Evolutionary conservation across 2,888 invertebrate species (phyloP).

Genomic region (Agonum fuliginosum): DNA sequence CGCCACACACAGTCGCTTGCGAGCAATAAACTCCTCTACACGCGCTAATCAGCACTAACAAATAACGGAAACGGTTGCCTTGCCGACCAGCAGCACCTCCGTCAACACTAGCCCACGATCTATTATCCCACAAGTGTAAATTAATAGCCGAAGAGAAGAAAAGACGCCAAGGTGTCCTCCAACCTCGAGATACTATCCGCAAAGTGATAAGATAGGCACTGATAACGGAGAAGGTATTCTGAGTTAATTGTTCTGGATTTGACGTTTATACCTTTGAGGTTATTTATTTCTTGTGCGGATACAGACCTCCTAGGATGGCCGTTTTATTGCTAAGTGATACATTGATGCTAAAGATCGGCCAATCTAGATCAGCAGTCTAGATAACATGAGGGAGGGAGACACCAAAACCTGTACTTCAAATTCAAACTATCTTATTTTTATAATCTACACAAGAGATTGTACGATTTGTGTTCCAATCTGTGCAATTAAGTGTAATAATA

Average conservation of each 20-base stretch:
- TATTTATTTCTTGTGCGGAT: slow-evolving; percentile 10
- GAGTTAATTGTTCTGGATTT: slow-evolving; percentile 27
- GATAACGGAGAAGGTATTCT: slow-evolving; percentile 8
- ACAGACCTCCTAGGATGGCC: slow-evolving; percentile 23
- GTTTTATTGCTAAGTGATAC: no score
- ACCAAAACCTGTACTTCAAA: no score
- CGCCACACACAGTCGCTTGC: slow-evolving; percentile 22
- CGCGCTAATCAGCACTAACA: slow-evolving; percentile 47
- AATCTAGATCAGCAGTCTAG: no score
- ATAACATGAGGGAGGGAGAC: no score
- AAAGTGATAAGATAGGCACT: background rate
- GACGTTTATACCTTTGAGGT: slow-evolving; percentile 18
- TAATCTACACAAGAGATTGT: no score
- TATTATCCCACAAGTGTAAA: slow-evolving; percentile 67
- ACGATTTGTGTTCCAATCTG: no score
- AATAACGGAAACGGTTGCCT: slow-evolving; percentile 41
- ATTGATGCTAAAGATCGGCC: no score
- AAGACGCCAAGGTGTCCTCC: background rate
- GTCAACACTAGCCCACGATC: slow-evolving; percentile 46
- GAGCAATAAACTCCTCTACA: slow-evolving; percentile 44
- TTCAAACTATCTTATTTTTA: no score
- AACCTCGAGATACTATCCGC: background rate
- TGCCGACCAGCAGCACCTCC: slow-evolving; percentile 6
- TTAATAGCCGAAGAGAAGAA: slow-evolving; percentile 67
- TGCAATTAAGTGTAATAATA: no score